phyloP scores from a whole-genome alignment of 2,888 invertebrate genomes.

The Ganaspis brasiliensis region DNA sequence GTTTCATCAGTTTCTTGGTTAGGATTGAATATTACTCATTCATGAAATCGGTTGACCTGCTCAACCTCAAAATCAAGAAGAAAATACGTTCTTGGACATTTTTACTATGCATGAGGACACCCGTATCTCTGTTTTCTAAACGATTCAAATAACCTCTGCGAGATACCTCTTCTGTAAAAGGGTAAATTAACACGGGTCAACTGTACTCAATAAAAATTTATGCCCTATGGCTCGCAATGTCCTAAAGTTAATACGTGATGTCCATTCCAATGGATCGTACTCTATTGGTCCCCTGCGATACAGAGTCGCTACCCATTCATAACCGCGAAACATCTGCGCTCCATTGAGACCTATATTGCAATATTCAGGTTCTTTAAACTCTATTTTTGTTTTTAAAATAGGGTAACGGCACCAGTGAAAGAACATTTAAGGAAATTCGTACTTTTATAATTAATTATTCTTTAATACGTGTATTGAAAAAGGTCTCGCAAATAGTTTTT shows the following conservation, averaged over 20 bases:
- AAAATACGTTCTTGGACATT: constrained; percentile 57
- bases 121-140: constrained; percentile 57
- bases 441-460: too few relatives aligned
- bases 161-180: constrained; percentile 53
- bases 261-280: constrained; percentile 20
- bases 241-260: constrained; percentile 30
- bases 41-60: constrained; percentile 59
- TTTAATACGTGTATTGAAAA: too few relatives aligned
- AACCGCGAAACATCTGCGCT: constrained; percentile 31
- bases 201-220: constrained; percentile 53
- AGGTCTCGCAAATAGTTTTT: too few relatives aligned
- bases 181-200: constrained; percentile 59
- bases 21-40: constrained; percentile 63
- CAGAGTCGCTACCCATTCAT: constrained; percentile 19
- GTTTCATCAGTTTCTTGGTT: constrained; percentile 23
- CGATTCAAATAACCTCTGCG: constrained; percentile 57
- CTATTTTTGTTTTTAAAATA: neutral
- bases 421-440: too few relatives aligned
- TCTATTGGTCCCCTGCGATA: constrained; percentile 33
- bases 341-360: constrained; percentile 2
- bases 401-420: neutral
- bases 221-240: constrained; percentile 10
- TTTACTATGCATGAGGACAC: constrained; percentile 62
- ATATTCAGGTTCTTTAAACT: neutral
- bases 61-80: constrained; percentile 59